phyloP scores from a whole-genome alignment of 2,888 invertebrate genomes.

The Chloromyia formosa region DNA sequence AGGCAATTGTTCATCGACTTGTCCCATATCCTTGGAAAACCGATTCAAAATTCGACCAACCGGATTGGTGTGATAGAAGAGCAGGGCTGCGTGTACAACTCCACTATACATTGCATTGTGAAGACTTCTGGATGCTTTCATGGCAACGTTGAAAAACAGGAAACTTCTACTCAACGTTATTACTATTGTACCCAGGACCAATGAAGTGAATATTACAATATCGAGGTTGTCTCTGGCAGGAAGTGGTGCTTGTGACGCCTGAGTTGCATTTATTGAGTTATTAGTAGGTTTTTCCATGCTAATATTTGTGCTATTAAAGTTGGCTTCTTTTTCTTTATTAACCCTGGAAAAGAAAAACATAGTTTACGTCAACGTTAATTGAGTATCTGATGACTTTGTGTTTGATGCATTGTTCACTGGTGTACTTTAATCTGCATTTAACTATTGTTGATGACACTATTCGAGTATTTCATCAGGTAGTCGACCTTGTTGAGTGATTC shows the following conservation, averaged over 20 bases:
- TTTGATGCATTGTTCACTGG: too few species aligned
- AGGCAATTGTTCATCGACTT: conserved; percentile 65
- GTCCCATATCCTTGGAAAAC: conserved; percentile 87
- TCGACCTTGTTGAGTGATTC: too few species aligned
- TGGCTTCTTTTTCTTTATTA: conserved; percentile 53
- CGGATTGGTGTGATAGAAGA: conserved; percentile 89
- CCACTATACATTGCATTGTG: conserved; percentile 87
- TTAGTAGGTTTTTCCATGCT: conserved; percentile 39
- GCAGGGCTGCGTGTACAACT: conserved; percentile 81
- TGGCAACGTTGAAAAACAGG: conserved; percentile 69
- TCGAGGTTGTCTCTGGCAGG: conserved; percentile 54
- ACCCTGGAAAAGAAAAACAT: conserved; percentile 39
- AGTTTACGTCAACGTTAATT: too few species aligned
- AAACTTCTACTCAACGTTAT: conserved; percentile 62
- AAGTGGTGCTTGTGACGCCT: neutral
- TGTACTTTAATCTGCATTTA: too few species aligned
- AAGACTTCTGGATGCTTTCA: conserved; percentile 78
- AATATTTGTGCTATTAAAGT: neutral
- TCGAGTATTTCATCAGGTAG: too few species aligned
- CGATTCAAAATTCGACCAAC: conserved; percentile 84
- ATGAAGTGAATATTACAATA: conserved; percentile 66
- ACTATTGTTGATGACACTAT: too few species aligned
- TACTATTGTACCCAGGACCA: conserved; percentile 63
- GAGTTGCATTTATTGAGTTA: neutral
- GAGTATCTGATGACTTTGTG: too few species aligned